Evolutionary conservation across 2,888 invertebrate species (phyloP).

Genomic region (Volucella inanis): DNA sequence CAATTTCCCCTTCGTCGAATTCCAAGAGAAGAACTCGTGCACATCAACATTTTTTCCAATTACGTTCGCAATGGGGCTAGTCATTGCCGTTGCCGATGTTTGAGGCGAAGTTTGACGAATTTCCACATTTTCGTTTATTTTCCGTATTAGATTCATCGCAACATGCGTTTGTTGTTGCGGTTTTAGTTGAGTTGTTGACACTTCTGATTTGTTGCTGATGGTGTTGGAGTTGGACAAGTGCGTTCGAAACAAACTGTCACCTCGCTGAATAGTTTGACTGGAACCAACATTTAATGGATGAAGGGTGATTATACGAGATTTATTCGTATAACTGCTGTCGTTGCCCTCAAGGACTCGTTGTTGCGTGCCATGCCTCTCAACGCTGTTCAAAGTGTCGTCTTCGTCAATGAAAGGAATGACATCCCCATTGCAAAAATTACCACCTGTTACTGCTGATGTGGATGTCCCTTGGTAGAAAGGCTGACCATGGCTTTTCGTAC

Average conservation of each 20-base stretch:
- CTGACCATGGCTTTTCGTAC: slow-evolving; percentile 30
- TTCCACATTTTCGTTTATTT: slow-evolving; percentile 5
- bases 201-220: slow-evolving; percentile 33
- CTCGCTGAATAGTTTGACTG: slow-evolving; percentile 69
- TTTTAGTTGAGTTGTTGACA: slow-evolving; percentile 27
- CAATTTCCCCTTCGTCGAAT: slow-evolving; percentile 70
- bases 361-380: slow-evolving; percentile 56
- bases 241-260: slow-evolving; percentile 40
- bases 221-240: slow-evolving; percentile 37
- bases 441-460: slow-evolving; percentile 32
- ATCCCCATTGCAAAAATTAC: slow-evolving; percentile 49
- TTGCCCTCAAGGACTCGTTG: slow-evolving; percentile 57
- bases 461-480: slow-evolving; percentile 25
- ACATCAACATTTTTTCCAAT: slow-evolving; percentile 23
- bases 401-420: slow-evolving; percentile 75
- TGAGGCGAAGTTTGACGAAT: not conserved
- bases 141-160: slow-evolving; percentile 25
- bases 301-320: slow-evolving; percentile 70
- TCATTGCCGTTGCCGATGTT: not conserved
- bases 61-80: slow-evolving; percentile 20
- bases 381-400: slow-evolving; percentile 55
- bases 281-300: slow-evolving; percentile 73
- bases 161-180: slow-evolving; percentile 10
- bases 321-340: slow-evolving; percentile 35
- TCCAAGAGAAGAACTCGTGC: slow-evolving; percentile 72